These are phyloP conservation scores for Chrysochloris asiatica DNA, from an alignment of 2,113 vertebrate genomes.

Conservation along the genomic window DNA sequence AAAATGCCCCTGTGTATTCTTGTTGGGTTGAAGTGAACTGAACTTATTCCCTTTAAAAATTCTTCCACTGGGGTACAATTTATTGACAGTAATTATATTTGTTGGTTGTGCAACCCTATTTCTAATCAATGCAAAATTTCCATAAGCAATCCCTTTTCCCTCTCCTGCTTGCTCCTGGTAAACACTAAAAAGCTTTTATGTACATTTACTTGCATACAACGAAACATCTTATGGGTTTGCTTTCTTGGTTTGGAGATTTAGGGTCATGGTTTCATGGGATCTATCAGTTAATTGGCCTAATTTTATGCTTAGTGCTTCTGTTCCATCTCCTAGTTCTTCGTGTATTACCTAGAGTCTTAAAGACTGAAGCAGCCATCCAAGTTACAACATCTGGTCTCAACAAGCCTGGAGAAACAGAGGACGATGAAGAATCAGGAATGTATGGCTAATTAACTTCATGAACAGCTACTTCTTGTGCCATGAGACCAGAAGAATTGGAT, in stretches of 20 bases:
- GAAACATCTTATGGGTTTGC: neutral
- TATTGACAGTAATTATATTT: neutral
- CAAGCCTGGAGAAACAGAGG: neutral
- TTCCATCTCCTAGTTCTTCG: neutral
- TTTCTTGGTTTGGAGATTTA: neutral
- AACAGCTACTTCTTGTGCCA: neutral
- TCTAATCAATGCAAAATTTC: neutral
- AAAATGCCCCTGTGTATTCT: rapidly evolving
- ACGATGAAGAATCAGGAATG: neutral
- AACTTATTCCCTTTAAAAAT: neutral
- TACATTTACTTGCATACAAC: neutral
- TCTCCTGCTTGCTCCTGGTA: neutral
- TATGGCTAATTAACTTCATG: neutral
- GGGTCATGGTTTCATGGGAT: neutral
- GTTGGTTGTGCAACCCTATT: neutral
- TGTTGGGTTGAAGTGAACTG: too few species aligned
- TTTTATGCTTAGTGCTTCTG: neutral
- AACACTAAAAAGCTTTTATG: neutral
- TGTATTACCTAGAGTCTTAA: neutral
- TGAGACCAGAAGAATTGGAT: neutral
- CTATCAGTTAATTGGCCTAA: neutral
- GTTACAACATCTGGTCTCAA: neutral
- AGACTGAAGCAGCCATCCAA: neutral
- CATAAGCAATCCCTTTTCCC: neutral
- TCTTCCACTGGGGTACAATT: neutral